Conservation (phyloP, 2,113 vertebrate genomes). For the Melanostigma gelatinosum region DNA sequence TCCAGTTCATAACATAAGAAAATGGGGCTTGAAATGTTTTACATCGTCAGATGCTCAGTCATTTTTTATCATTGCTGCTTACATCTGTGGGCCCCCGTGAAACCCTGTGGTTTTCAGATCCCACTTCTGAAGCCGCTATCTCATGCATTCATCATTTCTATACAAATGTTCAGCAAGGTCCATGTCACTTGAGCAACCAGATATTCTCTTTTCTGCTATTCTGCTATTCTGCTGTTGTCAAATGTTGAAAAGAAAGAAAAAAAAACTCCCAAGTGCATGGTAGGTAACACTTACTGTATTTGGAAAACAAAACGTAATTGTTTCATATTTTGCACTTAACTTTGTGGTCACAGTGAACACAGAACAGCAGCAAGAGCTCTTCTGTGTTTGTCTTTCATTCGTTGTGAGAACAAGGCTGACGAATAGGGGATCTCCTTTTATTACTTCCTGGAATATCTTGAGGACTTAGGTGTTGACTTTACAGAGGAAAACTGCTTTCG, state of each 20-base stretch:
- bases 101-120: neutral
- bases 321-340: conserved; percentile 31
- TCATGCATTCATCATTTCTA: neutral
- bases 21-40: neutral
- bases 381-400: conserved; percentile 42
- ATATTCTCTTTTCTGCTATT: no score
- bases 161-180: neutral
- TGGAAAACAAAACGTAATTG: neutral
- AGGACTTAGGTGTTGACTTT: conserved; percentile 49
- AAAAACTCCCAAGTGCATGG: neutral
- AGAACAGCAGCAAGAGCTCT: conserved; percentile 28
- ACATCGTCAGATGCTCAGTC: neutral
- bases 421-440: conserved; percentile 39
- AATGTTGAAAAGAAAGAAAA: conserved; percentile 2
- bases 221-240: conserved; percentile 13
- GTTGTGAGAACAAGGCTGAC: conserved; percentile 25
- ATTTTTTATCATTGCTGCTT: neutral
- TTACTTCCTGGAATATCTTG: conserved; percentile 61
- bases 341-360: conserved; percentile 31
- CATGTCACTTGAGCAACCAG: neutral
- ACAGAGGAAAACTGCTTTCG: conserved; percentile 45
- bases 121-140: neutral
- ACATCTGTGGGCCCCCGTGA: neutral
- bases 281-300: conserved; percentile 1
- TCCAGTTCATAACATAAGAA: neutral